Percentiles rank a stretch among this genome's conserved stretches.
Conservation (phyloP, 2,888 invertebrate species). For the Synanthedon andrenaeformis region DNA sequence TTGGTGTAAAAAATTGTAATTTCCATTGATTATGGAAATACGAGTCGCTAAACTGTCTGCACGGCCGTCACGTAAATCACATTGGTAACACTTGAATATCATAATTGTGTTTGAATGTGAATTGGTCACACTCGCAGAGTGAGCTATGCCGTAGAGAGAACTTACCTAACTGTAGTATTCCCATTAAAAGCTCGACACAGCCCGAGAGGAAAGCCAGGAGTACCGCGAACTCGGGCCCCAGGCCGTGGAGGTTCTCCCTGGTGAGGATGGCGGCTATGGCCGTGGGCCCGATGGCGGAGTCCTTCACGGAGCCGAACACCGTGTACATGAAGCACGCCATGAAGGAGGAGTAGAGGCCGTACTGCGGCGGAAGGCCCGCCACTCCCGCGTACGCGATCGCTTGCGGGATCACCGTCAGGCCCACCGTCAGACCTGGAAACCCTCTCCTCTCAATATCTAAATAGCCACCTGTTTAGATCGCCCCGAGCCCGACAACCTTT, state of each 20-base stretch:
- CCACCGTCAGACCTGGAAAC: constrained; percentile 72
- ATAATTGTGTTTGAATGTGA: too few relatives aligned
- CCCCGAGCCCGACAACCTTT: too few relatives aligned
- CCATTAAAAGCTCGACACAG: constrained; percentile 78
- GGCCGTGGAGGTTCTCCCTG: constrained; percentile 76
- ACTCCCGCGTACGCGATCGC: constrained; percentile 87
- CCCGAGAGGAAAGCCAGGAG: constrained; percentile 79
- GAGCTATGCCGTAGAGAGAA: too few relatives aligned
- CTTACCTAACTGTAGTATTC: constrained; percentile 78
- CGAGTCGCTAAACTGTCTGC: too few relatives aligned
- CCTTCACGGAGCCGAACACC: constrained; percentile 80
- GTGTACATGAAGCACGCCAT: constrained; percentile 94
- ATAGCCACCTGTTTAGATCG: too few relatives aligned
- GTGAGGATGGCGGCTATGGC: constrained; percentile 87
- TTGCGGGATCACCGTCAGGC: constrained; percentile 85
- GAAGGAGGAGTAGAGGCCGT: constrained; percentile 94
- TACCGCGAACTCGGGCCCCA: constrained; percentile 79
- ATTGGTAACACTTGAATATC: too few relatives aligned
- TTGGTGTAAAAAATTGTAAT: too few relatives aligned
- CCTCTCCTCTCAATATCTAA: not conserved
- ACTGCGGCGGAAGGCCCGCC: constrained; percentile 79
- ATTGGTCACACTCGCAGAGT: too few relatives aligned
- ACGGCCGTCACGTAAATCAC: too few relatives aligned
- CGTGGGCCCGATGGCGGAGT: constrained; percentile 86
- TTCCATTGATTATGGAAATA: too few relatives aligned